Base-by-base conservation (phyloP, 2,113 vertebrate species). In the Tragelaphus buxtoni region DNA sequence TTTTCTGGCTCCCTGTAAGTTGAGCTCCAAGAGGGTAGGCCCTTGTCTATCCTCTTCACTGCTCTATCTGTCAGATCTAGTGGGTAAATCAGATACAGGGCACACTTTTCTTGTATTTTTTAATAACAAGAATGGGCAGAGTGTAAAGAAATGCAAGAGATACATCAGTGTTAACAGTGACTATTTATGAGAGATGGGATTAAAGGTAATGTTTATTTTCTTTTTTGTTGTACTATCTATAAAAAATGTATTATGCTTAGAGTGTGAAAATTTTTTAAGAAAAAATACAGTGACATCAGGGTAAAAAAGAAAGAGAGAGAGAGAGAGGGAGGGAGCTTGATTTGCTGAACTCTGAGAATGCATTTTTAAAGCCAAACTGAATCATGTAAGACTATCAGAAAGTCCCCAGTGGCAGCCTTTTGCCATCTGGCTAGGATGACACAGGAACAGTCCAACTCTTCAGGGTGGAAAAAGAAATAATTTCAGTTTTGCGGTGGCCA, bases 321-420 rank as follows among this genome's bases (percentile, higher is more conserved):
- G 18, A 69, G 30, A 63, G 30, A n/a, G n/a, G 0, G n/a, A 39
- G n/a, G 65, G 14, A 3, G n/a, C 30, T 63, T 80, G 5, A 3
- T 51, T 61, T 77, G 87, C 83, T 24, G 39, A 65, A 20, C 86
- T 81, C 82, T 1, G 20, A 28, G 39, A 30, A 77, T 58, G 11
- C 26, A 35, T 58, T 88, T 17, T 74, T 30, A 51, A 58, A 63
- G 93, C 39, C n/a, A 9, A 58, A 11, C 39, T 3, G 45, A 45
- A 3, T 14, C 4, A 0, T 0, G 9, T 26, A 22, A 53, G 53
- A 17, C n/a, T 7, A 5, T 47, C 18, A 2, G 11, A 35, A 2
- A 1, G 9, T 47, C 63, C 90, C 65, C 4, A 0, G 30, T 9
- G 58, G 72, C 32, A 3, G 2, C 79, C 49, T 77, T 2, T 5